These are phyloP conservation scores for Cheilosia soror DNA, from an alignment of 2,888 invertebrate species.

Conservation along the genomic window DNA sequence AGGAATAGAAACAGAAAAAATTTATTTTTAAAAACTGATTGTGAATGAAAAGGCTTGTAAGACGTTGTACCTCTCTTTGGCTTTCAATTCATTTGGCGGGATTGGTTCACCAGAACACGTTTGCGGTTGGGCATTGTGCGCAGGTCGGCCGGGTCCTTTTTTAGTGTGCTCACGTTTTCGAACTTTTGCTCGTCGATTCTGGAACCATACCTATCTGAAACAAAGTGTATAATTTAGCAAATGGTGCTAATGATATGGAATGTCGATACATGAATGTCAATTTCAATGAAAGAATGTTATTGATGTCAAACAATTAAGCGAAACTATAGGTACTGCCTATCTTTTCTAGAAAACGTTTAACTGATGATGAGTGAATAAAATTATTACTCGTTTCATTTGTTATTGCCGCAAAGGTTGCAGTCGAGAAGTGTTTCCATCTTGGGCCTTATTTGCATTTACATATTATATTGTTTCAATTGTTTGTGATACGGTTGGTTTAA, in stretches of 20 bases:
- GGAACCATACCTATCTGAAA: constrained; percentile 97
- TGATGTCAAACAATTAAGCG: no score
- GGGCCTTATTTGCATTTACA: no score
- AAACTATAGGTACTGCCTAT: no score
- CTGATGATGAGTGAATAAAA: no score
- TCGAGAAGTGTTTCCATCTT: no score
- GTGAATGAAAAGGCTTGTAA: background rate
- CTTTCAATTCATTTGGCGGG: constrained; percentile 93
- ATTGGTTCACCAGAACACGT: constrained; percentile 99
- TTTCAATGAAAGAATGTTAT: no score
- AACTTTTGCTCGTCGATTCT: constrained; percentile 99
- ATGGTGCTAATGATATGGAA: background rate
- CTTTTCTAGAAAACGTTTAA: no score
- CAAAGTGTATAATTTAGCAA: constrained; percentile 86
- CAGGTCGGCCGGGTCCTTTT: constrained; percentile 98
- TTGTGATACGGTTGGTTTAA: no score
- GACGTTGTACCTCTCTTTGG: constrained; percentile 89
- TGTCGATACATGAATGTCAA: no score
- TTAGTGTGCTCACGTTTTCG: constrained; percentile 99
- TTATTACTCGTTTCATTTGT: no score
- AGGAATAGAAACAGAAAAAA: background rate
- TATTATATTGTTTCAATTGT: no score
- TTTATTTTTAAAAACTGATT: background rate
- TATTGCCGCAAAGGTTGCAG: no score
- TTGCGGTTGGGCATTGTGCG: constrained; percentile 99